Base-by-base conservation (phyloP, 2,797 vertebrate genomes). In the Bovichtus diacanthus region DNA sequence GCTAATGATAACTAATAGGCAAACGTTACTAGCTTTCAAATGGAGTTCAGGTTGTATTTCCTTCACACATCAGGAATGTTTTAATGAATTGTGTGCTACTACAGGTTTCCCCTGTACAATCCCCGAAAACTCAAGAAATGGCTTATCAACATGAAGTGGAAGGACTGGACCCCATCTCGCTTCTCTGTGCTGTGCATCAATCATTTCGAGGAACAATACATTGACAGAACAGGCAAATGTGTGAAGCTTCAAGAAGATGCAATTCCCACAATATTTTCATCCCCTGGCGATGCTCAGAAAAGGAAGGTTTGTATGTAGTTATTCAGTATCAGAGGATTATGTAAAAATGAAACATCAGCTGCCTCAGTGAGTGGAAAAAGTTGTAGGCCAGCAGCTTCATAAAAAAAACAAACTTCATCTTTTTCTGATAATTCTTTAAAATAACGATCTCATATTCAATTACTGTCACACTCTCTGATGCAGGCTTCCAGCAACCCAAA, bases 101-200 rank as follows among this genome's bases (percentile, higher is more conserved):
- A 2, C 69, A 94, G 93, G 81, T 94, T 94, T 76, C 93, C 93
- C 0, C 66, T 93, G n/a, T 90, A 90, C 68, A 91, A 92, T 58
- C 82, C 82, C 12, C 68, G 84, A 7, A 92, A 84, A 47, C 90
- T 93, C 0, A 92, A 92, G 69, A 91, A 90, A 83, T 94, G 93
- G 93, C 82, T 94, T 0, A 0, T 6, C 15, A 92, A 87, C 76
- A 92, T 94, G 93, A 90, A 88, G 53, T 81, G 81, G 85, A 80
- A 89, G 27, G 92, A 91, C 74, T 94, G 93, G 93, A 87, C 74
- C 0, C 93, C 93, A 0, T 86, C 90, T n/a, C 90, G 90, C 62
- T 93, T 92, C 79, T 93, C 93, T 1, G 88, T 84, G 36, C 78
- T 94, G 58, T 94, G 93, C 77, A 89, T 70, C 19, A 62, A 76